Base-by-base conservation (phyloP, 2,113 vertebrate genomes). In the Anser cygnoides region DNA sequence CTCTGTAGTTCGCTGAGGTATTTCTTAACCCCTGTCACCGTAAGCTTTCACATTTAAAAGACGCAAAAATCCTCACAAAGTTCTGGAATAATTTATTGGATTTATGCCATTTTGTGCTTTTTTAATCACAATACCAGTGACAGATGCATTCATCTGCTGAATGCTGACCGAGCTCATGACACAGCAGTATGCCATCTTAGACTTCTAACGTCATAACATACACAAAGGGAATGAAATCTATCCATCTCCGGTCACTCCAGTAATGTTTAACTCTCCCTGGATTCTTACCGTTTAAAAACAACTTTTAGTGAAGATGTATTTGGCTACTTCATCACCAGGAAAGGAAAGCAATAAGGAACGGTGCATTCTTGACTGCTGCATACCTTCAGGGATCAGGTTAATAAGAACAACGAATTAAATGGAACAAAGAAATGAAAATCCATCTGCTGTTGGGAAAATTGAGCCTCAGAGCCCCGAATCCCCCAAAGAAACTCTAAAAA, bases 401-500 rank as follows among this genome's bases (percentile, higher is more conserved):
- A 78, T 92, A 89, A 75, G 66, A 90, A 73, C 21, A 65, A 90
- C 3, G 5, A 79, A 93, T 82, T 96, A 95, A 94, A 96, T 65
- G 58, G 84, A 93, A 95, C 37, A 94, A 89, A 89, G 58, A 91
- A 97, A 93, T 79, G 39, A 96, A 96, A 95, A 94, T 87, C 80
- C 90, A 92, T 62, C 92, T 89, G 88, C 96, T 92, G 58, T 37
- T 86, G 88, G 94, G 90, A 96, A 97, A 91, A 88, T 31, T 33
- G 65, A 81, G 72, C 43, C 58, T 82, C 79, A 71, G 2, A 92
- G 70, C 26, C 86, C 41, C 13, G 23, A 90, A 87, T 57, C 6
- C 66, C 83, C 83, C 65, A 61, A 66, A 93, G 86, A 84, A 92
- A 68, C 57, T 19, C 25, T 61, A 81, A 59, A 87, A 90, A 84